A percentile compares a stretch with the other conserved stretches of the same genome.
Conservation (phyloP, 2,113 vertebrate genomes). For the Pedetes capensis region DNA sequence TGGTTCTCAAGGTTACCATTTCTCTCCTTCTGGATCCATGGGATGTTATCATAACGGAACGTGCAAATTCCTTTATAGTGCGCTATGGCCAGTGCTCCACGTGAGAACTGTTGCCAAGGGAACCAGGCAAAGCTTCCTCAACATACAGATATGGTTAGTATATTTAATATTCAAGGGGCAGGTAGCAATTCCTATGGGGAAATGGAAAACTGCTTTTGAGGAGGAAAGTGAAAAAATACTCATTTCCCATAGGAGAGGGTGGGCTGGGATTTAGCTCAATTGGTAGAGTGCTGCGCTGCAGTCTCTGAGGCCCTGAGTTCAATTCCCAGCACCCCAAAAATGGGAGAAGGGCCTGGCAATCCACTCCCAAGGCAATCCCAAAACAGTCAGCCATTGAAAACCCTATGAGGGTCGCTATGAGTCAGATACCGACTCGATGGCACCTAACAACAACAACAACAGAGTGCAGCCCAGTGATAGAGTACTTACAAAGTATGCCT, state of each 20-base stretch:
- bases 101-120: slow-evolving; percentile 62
- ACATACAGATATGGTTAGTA: slow-evolving; percentile 69
- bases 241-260: background rate
- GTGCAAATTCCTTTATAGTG: slow-evolving; percentile 34
- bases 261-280: too few relatives aligned
- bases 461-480: background rate
- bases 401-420: background rate
- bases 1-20: slow-evolving; percentile 32
- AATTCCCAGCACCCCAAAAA: background rate
- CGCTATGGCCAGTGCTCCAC: slow-evolving; percentile 29
- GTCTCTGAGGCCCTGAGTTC: background rate
- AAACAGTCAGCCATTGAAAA: too few relatives aligned
- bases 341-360: too few relatives aligned
- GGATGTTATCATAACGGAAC: slow-evolving; percentile 33
- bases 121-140: slow-evolving; percentile 68
- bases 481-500: background rate
- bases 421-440: background rate
- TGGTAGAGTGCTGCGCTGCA: background rate
- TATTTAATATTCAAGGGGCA: slow-evolving; percentile 63
- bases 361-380: too few relatives aligned
- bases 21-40: slow-evolving; percentile 36
- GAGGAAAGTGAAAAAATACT: slow-evolving; percentile 38
- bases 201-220: slow-evolving; percentile 29
- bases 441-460: too few relatives aligned
- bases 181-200: slow-evolving; percentile 14